A percentile compares a stretch with the other conserved stretches of the same genome.
phyloP scores from a whole-genome alignment of 2,797 vertebrate genomes.

The Antennarius maculatus region DNA sequence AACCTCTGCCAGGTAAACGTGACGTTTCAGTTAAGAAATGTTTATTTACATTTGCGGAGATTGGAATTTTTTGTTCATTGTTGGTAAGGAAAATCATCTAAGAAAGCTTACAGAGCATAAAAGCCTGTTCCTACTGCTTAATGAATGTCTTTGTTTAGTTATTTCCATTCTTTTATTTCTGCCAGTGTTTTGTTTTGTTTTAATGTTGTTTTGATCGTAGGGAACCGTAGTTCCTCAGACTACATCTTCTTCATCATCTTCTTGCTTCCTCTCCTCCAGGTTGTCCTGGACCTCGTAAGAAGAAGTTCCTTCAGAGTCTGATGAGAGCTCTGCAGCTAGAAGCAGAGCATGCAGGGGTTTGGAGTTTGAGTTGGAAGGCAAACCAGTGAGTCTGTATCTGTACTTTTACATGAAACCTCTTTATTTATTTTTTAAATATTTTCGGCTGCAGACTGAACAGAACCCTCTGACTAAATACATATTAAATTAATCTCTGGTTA shows the following conservation, averaged over 20 bases:
- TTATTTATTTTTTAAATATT: no score
- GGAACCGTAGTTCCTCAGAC: neutral
- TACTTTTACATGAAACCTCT: no score
- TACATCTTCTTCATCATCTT: neutral
- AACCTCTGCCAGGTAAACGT: conserved; percentile 61
- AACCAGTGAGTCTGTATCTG: conserved; percentile 44
- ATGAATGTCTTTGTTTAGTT: neutral
- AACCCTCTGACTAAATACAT: no score
- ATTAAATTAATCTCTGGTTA: no score
- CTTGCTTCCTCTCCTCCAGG: conserved; percentile 51
- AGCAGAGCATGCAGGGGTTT: conserved; percentile 58
- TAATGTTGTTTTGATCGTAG: no score
- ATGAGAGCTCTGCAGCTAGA: conserved; percentile 68
- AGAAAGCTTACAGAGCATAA: neutral
- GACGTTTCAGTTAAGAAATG: neutral
- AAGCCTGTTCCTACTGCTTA: neutral
- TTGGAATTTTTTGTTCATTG: neutral
- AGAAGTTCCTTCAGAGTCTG: conserved; percentile 70
- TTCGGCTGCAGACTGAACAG: no score
- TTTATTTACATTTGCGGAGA: neutral
- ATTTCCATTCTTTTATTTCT: neutral
- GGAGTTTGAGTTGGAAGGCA: conserved; percentile 21
- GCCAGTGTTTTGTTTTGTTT: neutral
- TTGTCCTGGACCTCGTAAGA: conserved; percentile 71
- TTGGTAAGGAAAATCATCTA: neutral